These are phyloP conservation scores for Alitta virens DNA, from an alignment of 2,888 invertebrate species.

Conservation along the genomic window DNA sequence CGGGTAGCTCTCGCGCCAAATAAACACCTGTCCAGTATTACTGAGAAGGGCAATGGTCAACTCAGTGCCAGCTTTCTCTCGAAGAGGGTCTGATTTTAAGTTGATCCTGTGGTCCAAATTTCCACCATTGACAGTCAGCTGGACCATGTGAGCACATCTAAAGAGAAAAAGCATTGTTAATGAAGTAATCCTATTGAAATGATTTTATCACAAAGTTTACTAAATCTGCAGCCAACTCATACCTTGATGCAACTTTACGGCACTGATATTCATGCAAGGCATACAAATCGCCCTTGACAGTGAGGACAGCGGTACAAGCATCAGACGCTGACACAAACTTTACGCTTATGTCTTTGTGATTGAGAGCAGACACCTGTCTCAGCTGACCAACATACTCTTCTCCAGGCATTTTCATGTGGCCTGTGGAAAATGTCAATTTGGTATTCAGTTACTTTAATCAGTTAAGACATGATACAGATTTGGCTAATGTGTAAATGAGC, in stretches of 20 bases:
- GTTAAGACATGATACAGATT: too few species aligned
- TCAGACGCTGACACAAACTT: constrained; percentile 66
- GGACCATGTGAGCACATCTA: constrained; percentile 54
- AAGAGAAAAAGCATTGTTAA: constrained; percentile 26
- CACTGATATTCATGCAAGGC: constrained; percentile 70
- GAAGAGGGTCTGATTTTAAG: constrained; percentile 47
- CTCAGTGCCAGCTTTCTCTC: constrained; percentile 59
- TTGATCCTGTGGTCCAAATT: constrained; percentile 59
- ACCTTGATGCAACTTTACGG: constrained; percentile 62
- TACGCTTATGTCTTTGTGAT: constrained; percentile 60
- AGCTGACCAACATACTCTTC: constrained; percentile 50
- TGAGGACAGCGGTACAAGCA: constrained; percentile 69
- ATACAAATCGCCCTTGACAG: constrained; percentile 69
- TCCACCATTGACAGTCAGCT: constrained; percentile 62
- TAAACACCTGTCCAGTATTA: constrained; percentile 63
- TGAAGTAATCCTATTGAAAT: too few species aligned
- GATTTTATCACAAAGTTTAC: too few species aligned
- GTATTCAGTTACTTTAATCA: too few species aligned
- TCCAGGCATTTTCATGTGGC: constrained; percentile 61
- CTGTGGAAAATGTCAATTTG: constrained; percentile 26
- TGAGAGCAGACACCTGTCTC: constrained; percentile 50
- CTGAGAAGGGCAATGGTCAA: constrained; percentile 67
- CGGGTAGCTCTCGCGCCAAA: constrained; percentile 67
- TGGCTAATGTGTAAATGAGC: too few species aligned
- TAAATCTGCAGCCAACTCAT: not conserved